Evolutionary conservation across 2,797 vertebrate genomes (phyloP), one percentile per base, ranked within the genome.

Genomic region (Siniperca undulata): DNA sequence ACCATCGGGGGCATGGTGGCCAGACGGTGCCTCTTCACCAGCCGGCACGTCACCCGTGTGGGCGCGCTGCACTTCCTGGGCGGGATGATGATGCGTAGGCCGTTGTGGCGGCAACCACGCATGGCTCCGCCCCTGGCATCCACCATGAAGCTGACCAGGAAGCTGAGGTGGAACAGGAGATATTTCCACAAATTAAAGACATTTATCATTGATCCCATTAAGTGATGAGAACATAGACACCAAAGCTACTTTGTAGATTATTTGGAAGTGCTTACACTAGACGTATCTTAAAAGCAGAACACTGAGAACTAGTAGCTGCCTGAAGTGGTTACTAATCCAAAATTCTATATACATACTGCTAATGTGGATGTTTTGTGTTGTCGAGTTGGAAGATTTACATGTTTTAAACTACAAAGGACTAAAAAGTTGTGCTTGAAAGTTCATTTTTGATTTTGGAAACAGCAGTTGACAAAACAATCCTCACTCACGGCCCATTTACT

Each of bases 121-220:
- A 99, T 99, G 74, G 99, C 97, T 13, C 99, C 99, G 0, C 99
- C 99, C 42, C 99, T 96, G 56, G 99, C 99, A 1, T 99, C 99
- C 93, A 99, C 99, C 99, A 99, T 99, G 91, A 99, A 99, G 92
- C 99, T 99, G 83, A 99, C 99, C 88, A 99, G 96, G 93, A 99
- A 99, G 93, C 99, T 99, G 92, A 24, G 91, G 27, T 0, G 50
- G 14, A 22, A 70, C 7, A 77, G 27, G 48, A 84, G 2, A 60
- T 4, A 8, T 42, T 55, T n/a, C 5, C 19, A 50, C 11, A 34
- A 34, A 19, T 83, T 62, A 71, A 27, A 48, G 0, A 16, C 8
- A 10, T 6, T 0, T 7, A 8, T 38, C 1, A 0, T 0, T n/a
- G 24, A 1, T 46, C 1, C 44, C 38, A 70, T 59, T 36, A 12